These are phyloP conservation scores for Ranitomeya imitator DNA, from an alignment of 2,113 vertebrate species.

Conservation along the genomic window DNA sequence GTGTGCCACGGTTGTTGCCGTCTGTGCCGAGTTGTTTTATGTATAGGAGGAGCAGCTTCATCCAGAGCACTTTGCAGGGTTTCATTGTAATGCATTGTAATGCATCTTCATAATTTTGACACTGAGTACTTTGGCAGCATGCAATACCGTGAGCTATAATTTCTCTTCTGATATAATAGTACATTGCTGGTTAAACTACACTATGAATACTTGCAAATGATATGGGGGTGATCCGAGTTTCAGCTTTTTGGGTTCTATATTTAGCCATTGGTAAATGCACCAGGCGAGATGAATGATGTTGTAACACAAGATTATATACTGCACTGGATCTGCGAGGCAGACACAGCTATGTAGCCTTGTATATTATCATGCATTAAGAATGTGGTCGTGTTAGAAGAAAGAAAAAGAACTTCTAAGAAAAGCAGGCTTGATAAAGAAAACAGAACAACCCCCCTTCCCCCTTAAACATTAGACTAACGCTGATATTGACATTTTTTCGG, in stretches of 20 bases:
- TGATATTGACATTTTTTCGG: too few relatives aligned
- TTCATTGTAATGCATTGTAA: too few relatives aligned
- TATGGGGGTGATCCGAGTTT: neutral
- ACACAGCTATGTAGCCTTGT: neutral
- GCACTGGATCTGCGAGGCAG: neutral
- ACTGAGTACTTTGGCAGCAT: constrained; percentile 8
- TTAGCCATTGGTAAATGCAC: neutral
- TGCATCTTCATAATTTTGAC: neutral
- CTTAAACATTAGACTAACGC: too few relatives aligned
- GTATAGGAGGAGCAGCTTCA: too few relatives aligned
- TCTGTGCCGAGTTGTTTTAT: too few relatives aligned
- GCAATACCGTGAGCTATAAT: constrained; percentile 14
- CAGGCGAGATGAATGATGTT: neutral
- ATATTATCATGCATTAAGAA: neutral
- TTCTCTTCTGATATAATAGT: constrained; percentile 19
- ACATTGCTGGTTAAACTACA: constrained; percentile 21
- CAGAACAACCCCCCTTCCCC: too few relatives aligned
- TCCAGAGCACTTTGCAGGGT: too few relatives aligned
- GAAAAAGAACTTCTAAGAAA: neutral
- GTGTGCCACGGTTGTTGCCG: too few relatives aligned
- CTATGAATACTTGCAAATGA: neutral
- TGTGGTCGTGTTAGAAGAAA: neutral
- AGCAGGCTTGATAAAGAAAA: too few relatives aligned
- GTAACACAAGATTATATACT: neutral
- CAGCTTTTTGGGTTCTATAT: constrained; percentile 6